phyloP scores from a whole-genome alignment of 2,797 vertebrate species.

The Margarornis squamiger region DNA sequence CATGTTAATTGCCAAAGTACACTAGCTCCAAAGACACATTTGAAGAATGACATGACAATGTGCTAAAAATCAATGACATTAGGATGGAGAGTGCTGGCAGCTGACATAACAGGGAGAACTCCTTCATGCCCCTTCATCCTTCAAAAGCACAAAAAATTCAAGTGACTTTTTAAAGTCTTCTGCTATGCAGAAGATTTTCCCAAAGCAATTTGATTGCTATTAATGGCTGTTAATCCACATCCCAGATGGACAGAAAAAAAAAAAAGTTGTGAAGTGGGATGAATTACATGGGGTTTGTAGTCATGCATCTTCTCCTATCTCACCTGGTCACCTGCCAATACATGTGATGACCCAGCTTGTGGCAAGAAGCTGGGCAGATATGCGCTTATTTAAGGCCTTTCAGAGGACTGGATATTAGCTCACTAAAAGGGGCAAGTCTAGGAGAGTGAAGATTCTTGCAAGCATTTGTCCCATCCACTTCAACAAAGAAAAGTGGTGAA shows the following conservation, averaged over 20 bases:
- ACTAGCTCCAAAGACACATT: neutral
- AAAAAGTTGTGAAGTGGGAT: neutral
- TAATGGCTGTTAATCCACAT: neutral
- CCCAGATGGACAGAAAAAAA: neutral
- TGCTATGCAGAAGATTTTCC: neutral
- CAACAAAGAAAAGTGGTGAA: fast-evolving
- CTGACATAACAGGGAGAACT: neutral
- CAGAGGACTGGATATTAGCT: neutral
- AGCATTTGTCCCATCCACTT: neutral
- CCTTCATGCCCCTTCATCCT: neutral
- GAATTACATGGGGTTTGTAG: neutral
- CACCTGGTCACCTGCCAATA: neutral
- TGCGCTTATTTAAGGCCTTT: neutral
- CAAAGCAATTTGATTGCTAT: neutral
- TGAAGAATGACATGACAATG: neutral
- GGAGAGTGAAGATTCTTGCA: neutral
- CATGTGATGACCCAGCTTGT: neutral
- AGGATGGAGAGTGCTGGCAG: neutral
- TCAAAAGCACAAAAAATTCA: neutral
- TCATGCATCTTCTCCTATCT: neutral
- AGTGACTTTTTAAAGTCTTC: neutral
- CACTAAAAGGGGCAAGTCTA: neutral
- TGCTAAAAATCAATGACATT: neutral
- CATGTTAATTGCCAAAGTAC: neutral
- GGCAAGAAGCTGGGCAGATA: neutral